Base-by-base conservation (phyloP, 2,113 vertebrate genomes). In the Anolis sagrei region DNA sequence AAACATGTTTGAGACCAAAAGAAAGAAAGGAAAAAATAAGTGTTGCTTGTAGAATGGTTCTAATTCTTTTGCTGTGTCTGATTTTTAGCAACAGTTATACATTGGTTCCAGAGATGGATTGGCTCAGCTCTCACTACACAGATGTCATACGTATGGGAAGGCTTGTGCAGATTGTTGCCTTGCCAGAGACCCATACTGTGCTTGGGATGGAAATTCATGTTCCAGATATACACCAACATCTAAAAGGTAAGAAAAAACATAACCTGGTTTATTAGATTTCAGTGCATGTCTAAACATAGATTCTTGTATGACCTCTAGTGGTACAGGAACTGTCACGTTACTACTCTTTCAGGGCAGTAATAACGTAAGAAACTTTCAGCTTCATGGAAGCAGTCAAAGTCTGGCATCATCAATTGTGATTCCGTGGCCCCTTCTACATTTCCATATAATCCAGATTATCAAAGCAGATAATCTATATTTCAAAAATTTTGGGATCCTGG, bases 111-210 rank as follows among this genome's bases (percentile, higher is more conserved):
- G 91, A 61, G 97, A 98, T 84, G 97, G 98, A 49, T 94, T 99
- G 44, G 98, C 97, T 89, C 98, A 99, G 95, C 98, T 99, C 82
- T 97, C 98, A 10, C 94, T 98, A 90, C 98, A 99, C 96, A 97
- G 98, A 94, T 99, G 99, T 90, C 96, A 97, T 92, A 97, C 97
- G 82, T 99, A 99, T 23, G 99, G 98, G 79, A 98, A 98, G 91
- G 98, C 97, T 48, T 99, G 99, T 85, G 98, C 98, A 9, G 98
- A 99, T 79, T 99, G 99, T 94, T 99, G 99, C 92, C 96, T 99
- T 85, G 98, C 99, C 91, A 97, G 99, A 90, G 99, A 99, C 93
- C 99, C 99, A 2, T 99, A 99, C 94, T 99, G 99, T 81, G 98
- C 98, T 87, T 99, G 99, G 99, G 99, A 99, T 68, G 99, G 99